A percentile compares a stretch with the other conserved stretches of the same genome.
phyloP scores from a whole-genome alignment of 2,797 vertebrate species.

The Periophthalmus magnuspinnatus region DNA sequence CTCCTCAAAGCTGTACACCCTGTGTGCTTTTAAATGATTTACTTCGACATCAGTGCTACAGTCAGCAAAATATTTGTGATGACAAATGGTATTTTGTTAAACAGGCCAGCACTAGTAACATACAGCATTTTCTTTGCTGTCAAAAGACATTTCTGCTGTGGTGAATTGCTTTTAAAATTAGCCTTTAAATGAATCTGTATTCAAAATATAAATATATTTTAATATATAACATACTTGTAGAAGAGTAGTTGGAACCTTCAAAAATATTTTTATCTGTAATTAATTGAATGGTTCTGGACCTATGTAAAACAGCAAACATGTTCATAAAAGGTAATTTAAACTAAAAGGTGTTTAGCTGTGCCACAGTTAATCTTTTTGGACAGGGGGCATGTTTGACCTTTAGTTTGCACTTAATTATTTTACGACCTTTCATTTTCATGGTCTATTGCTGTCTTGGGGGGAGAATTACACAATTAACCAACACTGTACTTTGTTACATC shows the following conservation, averaged over 20 bases:
- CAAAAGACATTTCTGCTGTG: background rate
- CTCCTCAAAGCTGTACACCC: background rate
- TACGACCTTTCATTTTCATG: conserved; percentile 9
- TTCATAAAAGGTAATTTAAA: background rate
- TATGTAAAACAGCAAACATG: background rate
- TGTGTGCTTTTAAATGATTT: background rate
- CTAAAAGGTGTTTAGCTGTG: too few species aligned
- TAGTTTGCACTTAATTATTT: conserved; percentile 7
- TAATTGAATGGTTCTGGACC: background rate
- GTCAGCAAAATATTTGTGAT: conserved; percentile 6
- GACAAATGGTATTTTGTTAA: background rate
- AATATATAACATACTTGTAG: too few species aligned
- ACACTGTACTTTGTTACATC: background rate
- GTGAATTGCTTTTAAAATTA: background rate
- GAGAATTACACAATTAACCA: background rate
- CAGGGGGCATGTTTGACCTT: conserved; percentile 11
- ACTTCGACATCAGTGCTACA: background rate
- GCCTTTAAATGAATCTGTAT: background rate
- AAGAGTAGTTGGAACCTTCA: too few species aligned
- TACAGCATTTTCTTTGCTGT: background rate
- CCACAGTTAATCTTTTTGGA: background rate
- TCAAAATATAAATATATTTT: too few species aligned
- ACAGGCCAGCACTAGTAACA: background rate
- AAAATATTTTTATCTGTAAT: background rate
- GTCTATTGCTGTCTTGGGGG: background rate